These are phyloP conservation scores for Thereva nobilitata DNA, from an alignment of 2,888 invertebrate species.

Conservation along the genomic window DNA sequence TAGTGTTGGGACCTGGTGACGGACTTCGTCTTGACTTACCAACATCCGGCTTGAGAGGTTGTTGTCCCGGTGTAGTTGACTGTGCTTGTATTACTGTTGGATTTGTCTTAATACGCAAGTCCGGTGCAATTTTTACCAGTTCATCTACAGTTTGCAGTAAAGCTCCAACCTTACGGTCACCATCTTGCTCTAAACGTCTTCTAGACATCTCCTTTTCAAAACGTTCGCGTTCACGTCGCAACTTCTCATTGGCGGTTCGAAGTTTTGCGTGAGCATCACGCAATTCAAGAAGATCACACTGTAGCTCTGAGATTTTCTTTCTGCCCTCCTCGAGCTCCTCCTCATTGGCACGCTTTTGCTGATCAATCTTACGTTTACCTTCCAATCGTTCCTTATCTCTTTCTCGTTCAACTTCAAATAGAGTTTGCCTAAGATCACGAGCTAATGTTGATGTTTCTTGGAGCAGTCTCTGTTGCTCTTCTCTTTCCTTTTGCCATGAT, in stretches of 20 bases:
- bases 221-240: constrained; percentile 83
- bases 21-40: constrained; percentile 53
- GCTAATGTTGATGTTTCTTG: constrained; percentile 90
- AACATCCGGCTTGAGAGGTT: constrained; percentile 51
- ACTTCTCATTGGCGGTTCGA: constrained; percentile 86
- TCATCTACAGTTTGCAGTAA: constrained; percentile 80
- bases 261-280: constrained; percentile 91
- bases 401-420: constrained; percentile 88
- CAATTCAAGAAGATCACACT: constrained; percentile 84
- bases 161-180: constrained; percentile 72
- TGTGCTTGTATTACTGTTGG: constrained; percentile 47
- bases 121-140: constrained; percentile 76
- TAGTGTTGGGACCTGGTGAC: constrained; percentile 46
- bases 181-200: constrained; percentile 65
- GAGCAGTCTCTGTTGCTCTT: constrained; percentile 86
- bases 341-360: constrained; percentile 80
- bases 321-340: constrained; percentile 89
- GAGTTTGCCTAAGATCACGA: constrained; percentile 81
- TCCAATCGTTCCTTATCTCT: constrained; percentile 87
- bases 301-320: constrained; percentile 80
- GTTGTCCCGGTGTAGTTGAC: constrained; percentile 47
- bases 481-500: constrained; percentile 92
- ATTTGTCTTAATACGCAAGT: constrained; percentile 59
- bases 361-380: constrained; percentile 82
- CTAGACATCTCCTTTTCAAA: constrained; percentile 78